Conservation (phyloP, 2,797 vertebrate species). For the Enteromius treurensis region DNA sequence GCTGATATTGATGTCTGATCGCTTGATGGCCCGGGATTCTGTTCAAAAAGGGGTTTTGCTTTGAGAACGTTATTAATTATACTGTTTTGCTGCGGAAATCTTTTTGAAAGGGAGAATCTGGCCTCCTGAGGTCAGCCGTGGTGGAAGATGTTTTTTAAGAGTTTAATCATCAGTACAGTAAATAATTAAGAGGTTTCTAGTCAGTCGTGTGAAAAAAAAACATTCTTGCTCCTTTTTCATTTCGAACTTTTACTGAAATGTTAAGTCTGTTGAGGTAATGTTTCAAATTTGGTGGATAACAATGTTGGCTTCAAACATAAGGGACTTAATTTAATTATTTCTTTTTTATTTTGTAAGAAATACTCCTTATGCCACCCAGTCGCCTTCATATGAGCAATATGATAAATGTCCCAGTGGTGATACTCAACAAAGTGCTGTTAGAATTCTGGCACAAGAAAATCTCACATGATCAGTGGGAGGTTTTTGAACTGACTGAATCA, state of each 20-base stretch:
- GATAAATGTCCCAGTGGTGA: background rate
- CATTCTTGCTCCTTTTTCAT: background rate
- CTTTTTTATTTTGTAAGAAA: background rate
- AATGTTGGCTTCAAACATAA: background rate
- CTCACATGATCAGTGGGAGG: constrained; percentile 8
- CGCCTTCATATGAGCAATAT: background rate
- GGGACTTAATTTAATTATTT: background rate
- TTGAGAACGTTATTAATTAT: constrained; percentile 43
- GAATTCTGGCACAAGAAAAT: constrained; percentile 3
- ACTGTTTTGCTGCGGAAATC: constrained; percentile 17
- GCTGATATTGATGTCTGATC: constrained; percentile 45
- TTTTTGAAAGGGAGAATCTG: constrained; percentile 46
- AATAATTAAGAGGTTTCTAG: background rate
- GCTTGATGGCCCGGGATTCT: constrained; percentile 31
- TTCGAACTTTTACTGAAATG: background rate
- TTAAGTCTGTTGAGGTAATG: background rate
- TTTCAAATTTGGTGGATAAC: constrained; percentile 1
- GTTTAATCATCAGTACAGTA: background rate
- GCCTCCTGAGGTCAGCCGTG: constrained; percentile 10
- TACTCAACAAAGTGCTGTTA: background rate
- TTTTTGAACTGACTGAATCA: background rate
- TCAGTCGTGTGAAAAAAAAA: background rate
- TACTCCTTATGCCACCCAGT: background rate
- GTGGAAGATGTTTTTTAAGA: constrained; percentile 14
- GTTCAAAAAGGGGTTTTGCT: constrained; percentile 19